Evolutionary conservation across 2,113 vertebrate genomes (phyloP).

Genomic region (Otolemur garnettii): DNA sequence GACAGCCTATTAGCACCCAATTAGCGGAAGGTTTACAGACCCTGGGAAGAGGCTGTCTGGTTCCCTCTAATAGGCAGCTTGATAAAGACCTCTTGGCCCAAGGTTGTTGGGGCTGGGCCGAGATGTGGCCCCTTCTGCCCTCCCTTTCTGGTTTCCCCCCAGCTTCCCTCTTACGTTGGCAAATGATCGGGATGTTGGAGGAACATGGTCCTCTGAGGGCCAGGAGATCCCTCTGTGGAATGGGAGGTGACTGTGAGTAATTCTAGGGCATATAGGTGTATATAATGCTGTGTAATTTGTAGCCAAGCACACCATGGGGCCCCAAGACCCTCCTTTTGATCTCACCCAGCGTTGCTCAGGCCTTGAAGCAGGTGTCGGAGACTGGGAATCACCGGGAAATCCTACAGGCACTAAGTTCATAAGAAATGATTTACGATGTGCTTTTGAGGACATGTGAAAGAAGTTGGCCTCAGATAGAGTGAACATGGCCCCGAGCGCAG

Average conservation of each 20-base stretch:
- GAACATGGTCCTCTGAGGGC: background rate
- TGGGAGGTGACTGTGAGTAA: background rate
- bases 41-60: slow-evolving; percentile 10
- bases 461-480: background rate
- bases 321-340: no score
- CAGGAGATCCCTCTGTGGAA: background rate
- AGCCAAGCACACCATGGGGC: background rate
- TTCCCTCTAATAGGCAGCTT: slow-evolving; percentile 35
- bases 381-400: background rate
- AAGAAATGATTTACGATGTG: fast-evolving
- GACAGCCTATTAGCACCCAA: fast-evolving
- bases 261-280: background rate
- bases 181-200: background rate
- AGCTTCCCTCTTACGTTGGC: background rate
- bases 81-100: slow-evolving; percentile 62
- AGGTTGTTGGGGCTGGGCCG: slow-evolving; percentile 32
- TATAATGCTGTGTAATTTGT: background rate
- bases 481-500: background rate
- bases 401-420: fast-evolving
- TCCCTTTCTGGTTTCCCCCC: background rate
- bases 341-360: background rate
- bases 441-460: background rate
- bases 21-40: background rate
- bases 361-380: background rate
- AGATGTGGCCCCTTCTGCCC: background rate